Percentiles rank a stretch among this genome's conserved stretches.
These are phyloP conservation scores for Alcis repandata DNA, from an alignment of 2,888 invertebrate genomes.

Conservation along the genomic window DNA sequence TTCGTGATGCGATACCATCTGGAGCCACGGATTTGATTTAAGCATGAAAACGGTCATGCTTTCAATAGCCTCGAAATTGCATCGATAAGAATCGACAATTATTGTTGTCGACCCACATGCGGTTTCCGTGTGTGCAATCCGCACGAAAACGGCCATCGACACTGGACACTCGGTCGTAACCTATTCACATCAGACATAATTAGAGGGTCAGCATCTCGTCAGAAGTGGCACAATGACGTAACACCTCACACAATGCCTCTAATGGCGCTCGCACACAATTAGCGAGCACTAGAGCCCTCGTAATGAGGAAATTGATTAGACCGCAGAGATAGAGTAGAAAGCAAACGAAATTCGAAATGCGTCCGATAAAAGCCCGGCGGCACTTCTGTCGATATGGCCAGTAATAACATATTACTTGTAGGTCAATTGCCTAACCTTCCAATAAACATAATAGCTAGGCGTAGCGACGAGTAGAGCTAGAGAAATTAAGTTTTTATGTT, in stretches of 20 bases:
- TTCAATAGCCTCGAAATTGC: slow-evolving; percentile 65
- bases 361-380: slow-evolving; percentile 69
- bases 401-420: slow-evolving; percentile 73
- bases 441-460: slow-evolving; percentile 72
- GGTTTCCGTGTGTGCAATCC: slow-evolving; percentile 67
- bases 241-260: slow-evolving; percentile 51
- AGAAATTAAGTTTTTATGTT: slow-evolving; percentile 52
- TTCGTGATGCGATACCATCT: slow-evolving; percentile 56
- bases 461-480: slow-evolving; percentile 54
- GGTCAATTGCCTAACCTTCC: slow-evolving; percentile 78
- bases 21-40: slow-evolving; percentile 49
- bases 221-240: slow-evolving; percentile 76
- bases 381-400: slow-evolving; percentile 60
- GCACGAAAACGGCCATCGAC: slow-evolving; percentile 63
- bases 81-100: slow-evolving; percentile 59
- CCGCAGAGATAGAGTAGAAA: slow-evolving; percentile 64
- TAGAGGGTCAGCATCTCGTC: slow-evolving; percentile 76
- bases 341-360: slow-evolving; percentile 73
- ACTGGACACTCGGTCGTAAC: slow-evolving; percentile 67
- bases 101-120: slow-evolving; percentile 68
- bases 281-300: slow-evolving; percentile 51
- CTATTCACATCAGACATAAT: slow-evolving; percentile 74
- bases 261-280: slow-evolving; percentile 63
- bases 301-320: slow-evolving; percentile 48
- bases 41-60: slow-evolving; percentile 61